Evolutionary conservation across 1,140 invertebrate species (phyloP).

Genomic region (Drosophila watanabei): DNA sequence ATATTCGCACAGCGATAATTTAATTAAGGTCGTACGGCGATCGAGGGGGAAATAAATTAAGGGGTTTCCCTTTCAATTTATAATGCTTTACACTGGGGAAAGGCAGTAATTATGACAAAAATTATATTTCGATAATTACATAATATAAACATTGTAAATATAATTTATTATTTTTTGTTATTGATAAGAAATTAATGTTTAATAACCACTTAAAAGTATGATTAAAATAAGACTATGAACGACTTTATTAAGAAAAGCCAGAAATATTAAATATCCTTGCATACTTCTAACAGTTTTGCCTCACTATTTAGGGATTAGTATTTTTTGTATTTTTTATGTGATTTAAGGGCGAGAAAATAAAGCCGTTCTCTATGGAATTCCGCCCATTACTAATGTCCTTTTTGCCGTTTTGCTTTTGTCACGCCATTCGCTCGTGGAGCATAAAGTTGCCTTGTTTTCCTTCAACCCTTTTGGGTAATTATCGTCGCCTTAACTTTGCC

Average conservation of each 20-base stretch:
- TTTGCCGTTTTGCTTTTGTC: conserved; percentile 38
- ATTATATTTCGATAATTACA: neutral
- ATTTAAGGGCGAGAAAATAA: conserved; percentile 1
- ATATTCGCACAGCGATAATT: conserved; percentile 72
- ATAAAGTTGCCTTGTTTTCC: conserved; percentile 55
- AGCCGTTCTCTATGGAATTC: neutral
- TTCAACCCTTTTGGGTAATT: conserved; percentile 57
- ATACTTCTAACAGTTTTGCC: neutral
- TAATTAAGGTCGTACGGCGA: conserved; percentile 60
- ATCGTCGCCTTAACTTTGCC: conserved; percentile 46
- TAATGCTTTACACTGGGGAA: neutral
- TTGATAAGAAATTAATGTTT: too few relatives aligned
- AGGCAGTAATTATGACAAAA: neutral
- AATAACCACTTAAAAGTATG: neutral
- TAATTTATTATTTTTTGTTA: neutral
- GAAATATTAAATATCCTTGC: neutral
- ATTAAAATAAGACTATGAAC: too few relatives aligned
- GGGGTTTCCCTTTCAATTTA: conserved; percentile 19
- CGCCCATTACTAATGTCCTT: conserved; percentile 6
- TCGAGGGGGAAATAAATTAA: neutral
- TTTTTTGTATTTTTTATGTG: neutral
- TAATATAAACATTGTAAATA: neutral
- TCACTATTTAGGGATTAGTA: neutral
- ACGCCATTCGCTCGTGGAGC: conserved; percentile 60
- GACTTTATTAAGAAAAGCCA: neutral